Base-by-base conservation (phyloP, 2,113 vertebrate genomes). In the Odontesthes bonariensis region DNA sequence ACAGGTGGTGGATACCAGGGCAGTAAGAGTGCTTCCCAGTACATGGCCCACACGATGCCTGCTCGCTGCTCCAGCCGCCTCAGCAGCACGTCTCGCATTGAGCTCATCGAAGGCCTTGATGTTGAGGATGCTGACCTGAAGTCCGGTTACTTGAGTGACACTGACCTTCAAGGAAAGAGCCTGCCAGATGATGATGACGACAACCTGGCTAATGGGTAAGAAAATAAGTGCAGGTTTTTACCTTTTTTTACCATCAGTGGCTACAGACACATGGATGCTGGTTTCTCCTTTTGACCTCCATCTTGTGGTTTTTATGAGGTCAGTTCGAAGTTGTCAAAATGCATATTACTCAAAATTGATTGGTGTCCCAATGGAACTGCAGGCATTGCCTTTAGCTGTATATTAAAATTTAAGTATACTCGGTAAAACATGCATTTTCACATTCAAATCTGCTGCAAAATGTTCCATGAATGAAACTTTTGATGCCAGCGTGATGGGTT, bases 81-180 rank as follows among this genome's bases (percentile, higher is more conserved):
- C 81, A 95, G 92, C 93, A 95, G 96, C 93, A 94, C 96, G n/a
- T 96, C 97, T 22, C 97, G 96, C 77, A 94, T 97, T 74, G 96
- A 98, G 90, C 95, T 99, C 73, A 95, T 98, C 0, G 97, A 98
- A 85, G 92, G 95, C 0, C 85, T 98, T 84, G 96, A 97, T 68
- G 68, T 85, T 0, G 95, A 95, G 0, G 96, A 97, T 0, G 70
- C 92, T 5, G 96, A 98, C 79, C 94, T 98, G 69, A 99, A 99
- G 89, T 98, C 97, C 0, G 97, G 97, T 53, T 99, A 99, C 92
- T 94, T 98, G 94, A 99, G 97, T 0, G 98, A 98, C 93, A 97
- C 95, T 0, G 97, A 99, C 86, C 65, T 98, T 73, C 94, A 96
- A 70, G 95, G 96, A 44, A 98, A 98, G 90, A 96, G 95, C 3